These are phyloP conservation scores for Tyria jacobaeae DNA, from an alignment of 2,888 invertebrate species.

Conservation along the genomic window DNA sequence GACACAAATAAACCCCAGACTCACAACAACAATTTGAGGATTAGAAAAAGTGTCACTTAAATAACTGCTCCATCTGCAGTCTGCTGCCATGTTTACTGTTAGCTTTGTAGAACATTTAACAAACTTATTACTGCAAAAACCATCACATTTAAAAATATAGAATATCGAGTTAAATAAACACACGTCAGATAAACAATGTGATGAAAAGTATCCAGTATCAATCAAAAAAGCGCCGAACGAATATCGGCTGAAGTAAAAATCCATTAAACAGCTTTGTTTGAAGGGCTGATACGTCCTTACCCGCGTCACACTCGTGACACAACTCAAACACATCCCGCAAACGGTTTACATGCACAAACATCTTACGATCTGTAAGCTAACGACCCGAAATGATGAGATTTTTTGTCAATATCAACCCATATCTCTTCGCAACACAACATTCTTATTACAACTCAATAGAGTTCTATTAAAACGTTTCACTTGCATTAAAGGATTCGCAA, in stretches of 20 bases:
- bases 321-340: constrained; percentile 60
- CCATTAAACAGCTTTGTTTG: constrained; percentile 56
- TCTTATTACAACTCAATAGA: constrained; percentile 30
- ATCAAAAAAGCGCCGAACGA: constrained; percentile 38
- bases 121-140: no score
- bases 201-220: constrained; percentile 27
- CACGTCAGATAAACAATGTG: constrained; percentile 3
- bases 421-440: constrained; percentile 15
- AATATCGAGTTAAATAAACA: neutral
- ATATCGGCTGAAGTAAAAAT: constrained; percentile 46
- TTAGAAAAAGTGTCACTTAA: no score
- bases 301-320: constrained; percentile 47
- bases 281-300: constrained; percentile 39
- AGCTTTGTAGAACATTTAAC: no score
- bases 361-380: constrained; percentile 55
- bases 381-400: constrained; percentile 59
- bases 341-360: constrained; percentile 68
- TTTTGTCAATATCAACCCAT: constrained; percentile 49
- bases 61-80: no score
- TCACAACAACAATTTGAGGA: no score
- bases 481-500: constrained; percentile 15
- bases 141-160: neutral
- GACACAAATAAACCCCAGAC: no score
- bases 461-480: constrained; percentile 26
- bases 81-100: no score